Conservation (phyloP, 2,113 vertebrate genomes). For the Nanorana parkeri region DNA sequence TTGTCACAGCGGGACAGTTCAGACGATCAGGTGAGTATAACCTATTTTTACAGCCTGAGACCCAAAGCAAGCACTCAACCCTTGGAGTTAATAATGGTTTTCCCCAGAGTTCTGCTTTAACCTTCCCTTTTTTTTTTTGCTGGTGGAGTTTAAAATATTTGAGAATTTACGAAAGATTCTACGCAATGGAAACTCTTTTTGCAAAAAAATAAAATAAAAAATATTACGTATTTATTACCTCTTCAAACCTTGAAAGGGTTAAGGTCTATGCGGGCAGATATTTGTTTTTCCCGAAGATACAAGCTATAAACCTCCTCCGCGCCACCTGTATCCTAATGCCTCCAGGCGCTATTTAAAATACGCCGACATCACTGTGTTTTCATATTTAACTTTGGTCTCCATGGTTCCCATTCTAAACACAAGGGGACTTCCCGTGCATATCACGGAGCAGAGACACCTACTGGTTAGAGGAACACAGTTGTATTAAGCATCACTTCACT, state of each 20-base stretch:
- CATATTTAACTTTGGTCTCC: constrained; percentile 50
- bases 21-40: too few relatives aligned
- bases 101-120: too few relatives aligned
- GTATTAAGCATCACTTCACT: not conserved
- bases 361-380: constrained; percentile 50
- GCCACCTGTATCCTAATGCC: constrained; percentile 53
- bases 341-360: constrained; percentile 56
- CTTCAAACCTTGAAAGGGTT: not conserved
- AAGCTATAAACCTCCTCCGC: constrained; percentile 43
- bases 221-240: not conserved
- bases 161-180: too few relatives aligned
- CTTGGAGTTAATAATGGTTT: too few relatives aligned
- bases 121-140: too few relatives aligned
- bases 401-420: constrained; percentile 55
- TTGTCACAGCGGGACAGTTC: too few relatives aligned
- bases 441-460: constrained; percentile 43
- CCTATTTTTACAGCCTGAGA: too few relatives aligned
- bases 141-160: too few relatives aligned
- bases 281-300: constrained; percentile 29
- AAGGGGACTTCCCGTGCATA: constrained; percentile 31
- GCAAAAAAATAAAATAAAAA: too few relatives aligned
- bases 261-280: constrained; percentile 14
- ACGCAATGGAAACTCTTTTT: too few relatives aligned
- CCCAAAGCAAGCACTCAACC: too few relatives aligned
- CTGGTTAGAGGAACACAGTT: constrained; percentile 22